Conservation (phyloP, 2,113 vertebrate species). For the Syngnathoides biaculeatus region DNA sequence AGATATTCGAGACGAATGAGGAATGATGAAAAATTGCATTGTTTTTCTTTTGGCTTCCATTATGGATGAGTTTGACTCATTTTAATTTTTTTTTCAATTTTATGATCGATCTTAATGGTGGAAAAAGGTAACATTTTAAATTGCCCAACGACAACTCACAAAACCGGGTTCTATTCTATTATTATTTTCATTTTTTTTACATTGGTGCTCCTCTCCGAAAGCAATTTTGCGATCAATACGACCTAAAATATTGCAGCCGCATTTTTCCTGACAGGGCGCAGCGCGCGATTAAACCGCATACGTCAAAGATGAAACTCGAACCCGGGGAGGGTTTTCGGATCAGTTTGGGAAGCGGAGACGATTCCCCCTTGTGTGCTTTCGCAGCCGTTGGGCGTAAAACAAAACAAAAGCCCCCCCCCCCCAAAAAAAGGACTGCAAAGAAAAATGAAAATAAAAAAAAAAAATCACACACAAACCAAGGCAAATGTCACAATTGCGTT, state of each 20-base stretch:
- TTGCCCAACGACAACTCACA: neutral
- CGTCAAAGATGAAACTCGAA: conserved; percentile 30
- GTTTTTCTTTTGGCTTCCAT: too few species aligned
- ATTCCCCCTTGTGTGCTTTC: conserved; percentile 46
- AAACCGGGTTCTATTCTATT: neutral
- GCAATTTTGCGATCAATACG: conserved; percentile 28
- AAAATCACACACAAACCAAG: conserved; percentile 21
- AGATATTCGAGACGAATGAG: too few species aligned
- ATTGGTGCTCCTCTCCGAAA: conserved; percentile 12
- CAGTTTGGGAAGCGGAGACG: neutral
- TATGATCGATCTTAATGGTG: neutral
- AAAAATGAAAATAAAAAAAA: too few species aligned
- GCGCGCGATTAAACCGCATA: conserved; percentile 30
- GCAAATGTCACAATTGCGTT: conserved; percentile 32
- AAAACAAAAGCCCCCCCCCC: conserved; percentile 31
- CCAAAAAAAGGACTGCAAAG: conserved; percentile 12
- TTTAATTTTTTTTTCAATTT: too few species aligned
- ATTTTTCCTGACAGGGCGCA: conserved; percentile 39
- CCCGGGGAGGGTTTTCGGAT: conserved; percentile 27
- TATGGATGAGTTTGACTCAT: too few species aligned
- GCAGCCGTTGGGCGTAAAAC: conserved; percentile 37
- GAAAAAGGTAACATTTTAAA: neutral
- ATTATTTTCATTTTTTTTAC: too few species aligned
- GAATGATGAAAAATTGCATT: too few species aligned
- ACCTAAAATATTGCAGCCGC: conserved; percentile 39